A percentile compares a stretch with the other conserved stretches of the same genome.
These are phyloP conservation scores for Dexiosoma caninum DNA, from an alignment of 2,888 invertebrate genomes.

Conservation along the genomic window DNA sequence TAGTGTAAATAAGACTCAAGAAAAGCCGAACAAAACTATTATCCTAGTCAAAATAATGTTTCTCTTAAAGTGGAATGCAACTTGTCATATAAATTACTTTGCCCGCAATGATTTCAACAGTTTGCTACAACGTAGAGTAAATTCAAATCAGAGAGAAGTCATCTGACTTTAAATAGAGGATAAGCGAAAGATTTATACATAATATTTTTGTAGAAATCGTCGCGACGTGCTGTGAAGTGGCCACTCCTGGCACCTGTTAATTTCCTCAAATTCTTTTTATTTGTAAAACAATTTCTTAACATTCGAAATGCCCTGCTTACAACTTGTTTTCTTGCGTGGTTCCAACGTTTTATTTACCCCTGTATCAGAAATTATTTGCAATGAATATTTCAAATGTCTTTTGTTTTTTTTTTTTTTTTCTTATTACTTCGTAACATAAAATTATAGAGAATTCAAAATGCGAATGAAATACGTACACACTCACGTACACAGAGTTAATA, in stretches of 20 bases:
- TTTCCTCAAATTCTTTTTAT: conserved; percentile 30
- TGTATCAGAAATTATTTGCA: conserved; percentile 21
- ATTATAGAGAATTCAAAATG: conserved; percentile 18
- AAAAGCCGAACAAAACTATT: too few species aligned
- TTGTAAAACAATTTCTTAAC: conserved; percentile 38
- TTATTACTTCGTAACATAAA: background rate
- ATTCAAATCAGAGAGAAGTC: too few species aligned
- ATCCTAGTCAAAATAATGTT: too few species aligned
- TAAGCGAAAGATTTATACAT: too few species aligned
- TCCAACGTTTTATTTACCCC: background rate
- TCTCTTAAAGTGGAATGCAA: too few species aligned
- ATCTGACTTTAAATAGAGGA: too few species aligned
- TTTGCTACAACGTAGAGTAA: too few species aligned
- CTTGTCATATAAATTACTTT: too few species aligned
- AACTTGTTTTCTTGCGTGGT: background rate
- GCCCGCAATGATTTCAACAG: too few species aligned
- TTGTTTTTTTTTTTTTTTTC: too few species aligned
- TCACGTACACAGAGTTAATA: conserved; percentile 30
- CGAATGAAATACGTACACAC: background rate
- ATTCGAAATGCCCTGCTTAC: conserved; percentile 18
- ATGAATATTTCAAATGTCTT: conserved; percentile 41
- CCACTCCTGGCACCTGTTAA: conserved; percentile 21
- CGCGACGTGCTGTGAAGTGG: conserved; percentile 51
- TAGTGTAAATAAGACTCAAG: too few species aligned
- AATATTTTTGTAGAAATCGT: too few species aligned